A percentile compares a stretch with the other conserved stretches of the same genome.
Conservation (phyloP, 2,113 vertebrate genomes). For the Amia ocellicauda region DNA sequence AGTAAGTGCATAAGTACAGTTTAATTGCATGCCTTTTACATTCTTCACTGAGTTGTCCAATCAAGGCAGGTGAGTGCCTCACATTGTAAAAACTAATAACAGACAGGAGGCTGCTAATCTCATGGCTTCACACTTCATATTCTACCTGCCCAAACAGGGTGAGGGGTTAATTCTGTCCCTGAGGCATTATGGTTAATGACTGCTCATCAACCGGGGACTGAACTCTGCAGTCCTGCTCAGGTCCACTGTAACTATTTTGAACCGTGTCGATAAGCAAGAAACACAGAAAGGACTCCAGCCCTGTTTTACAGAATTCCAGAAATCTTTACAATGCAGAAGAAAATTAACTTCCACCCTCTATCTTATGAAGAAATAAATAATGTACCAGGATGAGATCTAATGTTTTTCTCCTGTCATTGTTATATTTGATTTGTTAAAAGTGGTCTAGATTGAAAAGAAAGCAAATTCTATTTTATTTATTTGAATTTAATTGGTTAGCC, state of each 20-base stretch:
- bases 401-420: too few species aligned
- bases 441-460: too few species aligned
- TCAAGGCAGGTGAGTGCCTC: not conserved
- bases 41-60: not conserved
- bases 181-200: constrained; percentile 57
- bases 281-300: too few species aligned
- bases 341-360: too few species aligned
- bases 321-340: too few species aligned
- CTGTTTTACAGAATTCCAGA: too few species aligned
- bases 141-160: not conserved
- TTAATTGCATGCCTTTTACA: constrained; percentile 4
- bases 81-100: constrained; percentile 11
- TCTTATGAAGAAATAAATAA: too few species aligned
- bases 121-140: not conserved
- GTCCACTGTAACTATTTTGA: constrained; percentile 12
- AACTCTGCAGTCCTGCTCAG: constrained; percentile 34
- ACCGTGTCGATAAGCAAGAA: not conserved
- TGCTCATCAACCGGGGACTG: constrained; percentile 55
- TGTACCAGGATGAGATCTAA: too few species aligned
- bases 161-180: constrained; percentile 1
- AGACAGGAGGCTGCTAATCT: constrained; percentile 22
- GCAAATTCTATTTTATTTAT: too few species aligned
- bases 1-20: constrained; percentile 1
- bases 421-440: too few species aligned
- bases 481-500: too few species aligned